These are phyloP conservation scores for Ceratina australensis DNA, from an alignment of 1,140 invertebrate species.

Conservation along the genomic window DNA sequence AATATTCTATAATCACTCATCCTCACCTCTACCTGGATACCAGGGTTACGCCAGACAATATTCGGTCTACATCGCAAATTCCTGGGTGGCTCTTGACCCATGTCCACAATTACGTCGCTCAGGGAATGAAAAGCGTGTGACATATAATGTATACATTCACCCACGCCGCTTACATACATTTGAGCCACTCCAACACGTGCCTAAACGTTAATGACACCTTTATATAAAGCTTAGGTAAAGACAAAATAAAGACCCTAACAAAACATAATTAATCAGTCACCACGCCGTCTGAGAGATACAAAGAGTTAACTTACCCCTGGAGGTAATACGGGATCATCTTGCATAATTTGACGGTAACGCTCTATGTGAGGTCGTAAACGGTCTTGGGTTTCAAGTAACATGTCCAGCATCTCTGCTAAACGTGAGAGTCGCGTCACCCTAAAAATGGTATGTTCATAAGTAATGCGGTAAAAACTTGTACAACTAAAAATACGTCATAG, in stretches of 20 bases:
- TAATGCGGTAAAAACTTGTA: neutral
- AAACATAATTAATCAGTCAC: too few species aligned
- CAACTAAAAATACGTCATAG: too few species aligned
- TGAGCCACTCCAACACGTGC: slow-evolving; percentile 81
- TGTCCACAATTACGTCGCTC: slow-evolving; percentile 90
- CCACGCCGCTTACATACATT: slow-evolving; percentile 85
- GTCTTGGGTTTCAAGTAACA: slow-evolving; percentile 81
- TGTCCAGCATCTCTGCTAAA: slow-evolving; percentile 82
- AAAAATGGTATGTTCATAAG: slow-evolving; percentile 41
- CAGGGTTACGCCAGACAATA: slow-evolving; percentile 81
- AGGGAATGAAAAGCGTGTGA: slow-evolving; percentile 93
- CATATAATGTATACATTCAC: slow-evolving; percentile 89
- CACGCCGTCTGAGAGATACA: too few species aligned
- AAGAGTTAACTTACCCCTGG: slow-evolving; percentile 75
- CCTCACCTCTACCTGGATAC: slow-evolving; percentile 83
- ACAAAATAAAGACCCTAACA: neutral
- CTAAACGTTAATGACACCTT: slow-evolving; percentile 61
- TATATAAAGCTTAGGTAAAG: slow-evolving; percentile 1
- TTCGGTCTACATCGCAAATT: slow-evolving; percentile 86
- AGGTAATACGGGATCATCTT: slow-evolving; percentile 81
- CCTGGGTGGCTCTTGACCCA: slow-evolving; percentile 84
- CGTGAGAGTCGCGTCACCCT: slow-evolving; percentile 79
- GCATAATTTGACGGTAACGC: slow-evolving; percentile 82
- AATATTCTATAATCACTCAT: slow-evolving; percentile 11
- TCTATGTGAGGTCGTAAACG: slow-evolving; percentile 83